These are phyloP conservation scores for Notothenia coriiceps DNA, from an alignment of 2,113 vertebrate species.

Conservation along the genomic window DNA sequence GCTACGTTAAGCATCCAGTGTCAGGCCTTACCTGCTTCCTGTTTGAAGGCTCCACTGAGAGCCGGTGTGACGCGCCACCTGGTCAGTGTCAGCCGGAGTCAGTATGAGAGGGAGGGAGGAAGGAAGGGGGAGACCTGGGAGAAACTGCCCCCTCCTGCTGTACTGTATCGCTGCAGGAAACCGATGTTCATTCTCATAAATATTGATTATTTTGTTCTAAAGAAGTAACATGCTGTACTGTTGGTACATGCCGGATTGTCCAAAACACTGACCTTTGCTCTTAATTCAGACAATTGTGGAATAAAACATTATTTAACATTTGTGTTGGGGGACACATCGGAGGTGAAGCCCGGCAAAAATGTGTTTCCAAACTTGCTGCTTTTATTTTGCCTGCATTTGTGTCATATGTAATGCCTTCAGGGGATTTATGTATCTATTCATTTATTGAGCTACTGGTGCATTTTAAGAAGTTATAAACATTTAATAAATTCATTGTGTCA, in stretches of 20 bases:
- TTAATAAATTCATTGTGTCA: constrained; percentile 40
- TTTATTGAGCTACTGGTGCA: constrained; percentile 45
- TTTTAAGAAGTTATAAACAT: constrained; percentile 55
- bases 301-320: constrained; percentile 4
- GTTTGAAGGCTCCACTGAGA: constrained; percentile 66
- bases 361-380: constrained; percentile 5
- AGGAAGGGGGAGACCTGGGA: constrained; percentile 12
- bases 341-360: constrained; percentile 15
- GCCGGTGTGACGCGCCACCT: constrained; percentile 80
- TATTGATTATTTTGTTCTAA: constrained; percentile 17
- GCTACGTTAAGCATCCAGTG: constrained; percentile 70
- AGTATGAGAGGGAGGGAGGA: constrained; percentile 50
- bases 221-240: constrained; percentile 2
- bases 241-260: neutral
- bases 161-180: constrained; percentile 11
- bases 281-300: constrained; percentile 17
- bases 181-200: constrained; percentile 18
- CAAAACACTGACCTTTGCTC: constrained; percentile 18
- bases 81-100: constrained; percentile 81
- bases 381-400: constrained; percentile 41
- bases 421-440: constrained; percentile 15
- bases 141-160: neutral
- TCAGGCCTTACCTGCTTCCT: constrained; percentile 79
- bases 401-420: constrained; percentile 38
- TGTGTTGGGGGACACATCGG: constrained; percentile 10